phyloP scores from a whole-genome alignment of 2,113 vertebrate species.

The Psittacula cyanocephala region DNA sequence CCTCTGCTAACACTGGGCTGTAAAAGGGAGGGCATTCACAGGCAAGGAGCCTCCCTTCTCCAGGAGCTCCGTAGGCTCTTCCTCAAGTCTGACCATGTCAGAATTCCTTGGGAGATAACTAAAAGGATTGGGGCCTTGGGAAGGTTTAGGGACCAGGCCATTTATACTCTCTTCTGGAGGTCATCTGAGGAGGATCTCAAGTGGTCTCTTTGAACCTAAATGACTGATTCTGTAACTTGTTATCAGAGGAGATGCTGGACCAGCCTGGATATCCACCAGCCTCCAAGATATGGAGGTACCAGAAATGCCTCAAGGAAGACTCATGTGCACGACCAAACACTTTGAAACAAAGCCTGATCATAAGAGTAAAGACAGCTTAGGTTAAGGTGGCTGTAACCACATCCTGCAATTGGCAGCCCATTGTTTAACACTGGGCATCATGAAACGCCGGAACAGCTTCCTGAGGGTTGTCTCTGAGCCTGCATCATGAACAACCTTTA shows the following conservation, averaged over 20 bases:
- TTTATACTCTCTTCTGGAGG: not conserved
- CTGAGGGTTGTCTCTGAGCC: not conserved
- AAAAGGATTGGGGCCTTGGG: not conserved
- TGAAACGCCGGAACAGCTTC: not conserved
- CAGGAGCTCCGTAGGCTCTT: not conserved
- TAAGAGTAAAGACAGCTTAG: not conserved
- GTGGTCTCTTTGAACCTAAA: not conserved
- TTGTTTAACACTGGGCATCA: not conserved
- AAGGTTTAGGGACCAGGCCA: not conserved
- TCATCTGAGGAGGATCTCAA: not conserved
- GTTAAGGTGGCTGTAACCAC: not conserved
- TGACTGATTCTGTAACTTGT: not conserved
- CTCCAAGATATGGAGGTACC: not conserved
- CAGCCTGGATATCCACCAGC: not conserved
- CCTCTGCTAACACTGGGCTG: not conserved
- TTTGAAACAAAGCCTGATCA: rapidly evolving
- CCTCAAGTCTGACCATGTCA: not conserved
- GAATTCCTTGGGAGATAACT: not conserved
- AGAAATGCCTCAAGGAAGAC: not conserved
- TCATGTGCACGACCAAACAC: not conserved
- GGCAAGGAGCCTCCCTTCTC: not conserved
- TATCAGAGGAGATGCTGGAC: not conserved
- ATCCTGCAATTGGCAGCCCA: not conserved
- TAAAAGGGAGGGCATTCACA: not conserved
- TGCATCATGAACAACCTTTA: not conserved